These are phyloP conservation scores for Mastacembelus armatus DNA, from an alignment of 2,797 vertebrate species.

Conservation along the genomic window DNA sequence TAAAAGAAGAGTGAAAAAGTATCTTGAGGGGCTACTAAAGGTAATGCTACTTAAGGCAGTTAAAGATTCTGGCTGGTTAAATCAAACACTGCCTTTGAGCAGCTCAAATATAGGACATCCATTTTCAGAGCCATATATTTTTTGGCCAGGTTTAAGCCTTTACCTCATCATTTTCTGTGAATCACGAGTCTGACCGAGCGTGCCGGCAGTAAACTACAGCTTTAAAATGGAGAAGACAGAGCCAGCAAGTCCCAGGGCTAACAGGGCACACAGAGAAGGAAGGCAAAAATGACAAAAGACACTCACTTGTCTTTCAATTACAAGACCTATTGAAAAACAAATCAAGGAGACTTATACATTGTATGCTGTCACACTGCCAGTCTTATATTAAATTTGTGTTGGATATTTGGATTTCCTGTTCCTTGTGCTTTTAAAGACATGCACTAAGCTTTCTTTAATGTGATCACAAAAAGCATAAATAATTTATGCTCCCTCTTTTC, in stretches of 20 bases:
- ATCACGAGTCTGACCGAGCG: constrained; percentile 55
- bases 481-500: too few species aligned
- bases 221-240: constrained; percentile 38
- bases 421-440: too few species aligned
- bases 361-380: background rate
- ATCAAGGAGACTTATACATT: constrained; percentile 11
- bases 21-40: constrained; percentile 4
- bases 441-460: too few species aligned
- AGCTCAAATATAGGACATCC: constrained; percentile 40
- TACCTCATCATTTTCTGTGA: constrained; percentile 49
- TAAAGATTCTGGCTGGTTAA: constrained; percentile 44
- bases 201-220: constrained; percentile 54
- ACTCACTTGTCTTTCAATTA: background rate
- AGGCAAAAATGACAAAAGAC: constrained; percentile 25
- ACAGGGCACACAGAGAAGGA: constrained; percentile 46
- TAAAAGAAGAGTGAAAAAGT: background rate
- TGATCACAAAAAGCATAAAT: too few species aligned
- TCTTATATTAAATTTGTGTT: too few species aligned
- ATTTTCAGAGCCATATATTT: constrained; percentile 59
- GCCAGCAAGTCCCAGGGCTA: constrained; percentile 39
- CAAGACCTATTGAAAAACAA: constrained; percentile 27
- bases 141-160: constrained; percentile 28
- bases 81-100: constrained; percentile 21
- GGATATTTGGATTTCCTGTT: too few species aligned
- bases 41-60: constrained; percentile 28